A percentile compares a stretch with the other conserved stretches of the same genome.
Evolutionary conservation across 2,888 invertebrate species (phyloP).

Genomic region (Hemithea aestivaria): DNA sequence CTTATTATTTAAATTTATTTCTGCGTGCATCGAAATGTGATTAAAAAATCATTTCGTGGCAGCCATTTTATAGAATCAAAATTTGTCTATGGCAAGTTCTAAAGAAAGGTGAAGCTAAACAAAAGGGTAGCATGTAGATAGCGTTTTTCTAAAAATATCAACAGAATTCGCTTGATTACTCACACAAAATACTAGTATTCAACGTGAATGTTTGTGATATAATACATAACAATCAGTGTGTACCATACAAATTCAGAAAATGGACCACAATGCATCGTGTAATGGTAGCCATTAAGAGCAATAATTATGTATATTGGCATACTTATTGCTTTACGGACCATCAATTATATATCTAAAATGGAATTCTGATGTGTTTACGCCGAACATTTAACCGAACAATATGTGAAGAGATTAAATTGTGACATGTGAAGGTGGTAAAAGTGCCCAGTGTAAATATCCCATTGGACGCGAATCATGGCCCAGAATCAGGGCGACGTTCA

Average conservation of each 20-base stretch:
- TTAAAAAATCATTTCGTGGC: constrained; percentile 58
- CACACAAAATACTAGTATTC: constrained; percentile 43
- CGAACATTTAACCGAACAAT: constrained; percentile 43
- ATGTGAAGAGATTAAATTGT: constrained; percentile 57
- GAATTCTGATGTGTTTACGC: constrained; percentile 36
- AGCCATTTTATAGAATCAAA: constrained; percentile 71
- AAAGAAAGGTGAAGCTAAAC: constrained; percentile 80
- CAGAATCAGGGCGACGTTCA: constrained; percentile 77
- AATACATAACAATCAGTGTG: constrained; percentile 41
- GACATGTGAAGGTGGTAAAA: constrained; percentile 54
- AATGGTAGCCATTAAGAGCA: constrained; percentile 78
- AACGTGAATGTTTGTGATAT: constrained; percentile 43
- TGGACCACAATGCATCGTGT: constrained; percentile 75
- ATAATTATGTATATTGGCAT: constrained; percentile 79
- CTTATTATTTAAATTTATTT: neutral
- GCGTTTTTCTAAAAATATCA: constrained; percentile 64
- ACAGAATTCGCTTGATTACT: constrained; percentile 51
- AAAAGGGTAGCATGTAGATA: constrained; percentile 76
- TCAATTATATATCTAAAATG: constrained; percentile 54
- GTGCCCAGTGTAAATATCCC: constrained; percentile 59
- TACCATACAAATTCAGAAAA: constrained; percentile 50
- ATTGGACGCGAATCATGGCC: constrained; percentile 66
- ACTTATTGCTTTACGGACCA: constrained; percentile 66
- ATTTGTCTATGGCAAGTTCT: constrained; percentile 65
- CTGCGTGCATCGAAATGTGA: constrained; percentile 37